phyloP scores from a whole-genome alignment of 1,140 invertebrate genomes.

The Orchesella cincta region DNA sequence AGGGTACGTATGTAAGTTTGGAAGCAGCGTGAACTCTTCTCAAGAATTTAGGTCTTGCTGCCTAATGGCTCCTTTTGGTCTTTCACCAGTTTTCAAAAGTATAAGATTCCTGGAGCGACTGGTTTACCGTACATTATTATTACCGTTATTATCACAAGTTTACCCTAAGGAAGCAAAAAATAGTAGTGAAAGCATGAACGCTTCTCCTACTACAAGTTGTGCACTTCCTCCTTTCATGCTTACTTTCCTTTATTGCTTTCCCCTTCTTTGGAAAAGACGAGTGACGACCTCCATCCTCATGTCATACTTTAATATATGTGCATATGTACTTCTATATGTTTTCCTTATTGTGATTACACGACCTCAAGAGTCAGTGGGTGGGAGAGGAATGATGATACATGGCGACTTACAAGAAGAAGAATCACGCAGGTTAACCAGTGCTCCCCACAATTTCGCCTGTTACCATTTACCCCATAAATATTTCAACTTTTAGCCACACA shows the following conservation, averaged over 20 bases:
- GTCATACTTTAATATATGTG: not conserved
- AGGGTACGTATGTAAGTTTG: too few relatives aligned
- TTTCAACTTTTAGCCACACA: not conserved
- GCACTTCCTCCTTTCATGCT: not conserved
- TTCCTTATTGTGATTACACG: conserved; percentile 9
- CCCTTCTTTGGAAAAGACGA: not conserved
- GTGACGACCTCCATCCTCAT: not conserved
- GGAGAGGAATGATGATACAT: not conserved
- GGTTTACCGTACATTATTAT: not conserved
- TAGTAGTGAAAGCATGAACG: too few relatives aligned
- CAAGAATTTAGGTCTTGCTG: too few relatives aligned
- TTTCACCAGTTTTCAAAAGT: too few relatives aligned
- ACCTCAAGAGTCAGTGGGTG: not conserved
- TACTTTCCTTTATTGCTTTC: not conserved
- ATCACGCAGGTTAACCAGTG: conserved; percentile 4
- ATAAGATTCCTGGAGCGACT: not conserved
- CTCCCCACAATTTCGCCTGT: conserved; percentile 5
- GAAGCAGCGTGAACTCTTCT: too few relatives aligned
- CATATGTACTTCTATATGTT: not conserved
- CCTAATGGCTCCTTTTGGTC: too few relatives aligned
- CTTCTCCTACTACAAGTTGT: not conserved
- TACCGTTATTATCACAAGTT: not conserved
- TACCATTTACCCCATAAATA: conserved; percentile 6
- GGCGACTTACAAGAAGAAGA: not conserved
- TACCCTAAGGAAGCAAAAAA: not conserved